A percentile compares a stretch with the other conserved stretches of the same genome.
Evolutionary conservation across 2,797 vertebrate genomes (phyloP).

Genomic region (Orestias chungarensis): DNA sequence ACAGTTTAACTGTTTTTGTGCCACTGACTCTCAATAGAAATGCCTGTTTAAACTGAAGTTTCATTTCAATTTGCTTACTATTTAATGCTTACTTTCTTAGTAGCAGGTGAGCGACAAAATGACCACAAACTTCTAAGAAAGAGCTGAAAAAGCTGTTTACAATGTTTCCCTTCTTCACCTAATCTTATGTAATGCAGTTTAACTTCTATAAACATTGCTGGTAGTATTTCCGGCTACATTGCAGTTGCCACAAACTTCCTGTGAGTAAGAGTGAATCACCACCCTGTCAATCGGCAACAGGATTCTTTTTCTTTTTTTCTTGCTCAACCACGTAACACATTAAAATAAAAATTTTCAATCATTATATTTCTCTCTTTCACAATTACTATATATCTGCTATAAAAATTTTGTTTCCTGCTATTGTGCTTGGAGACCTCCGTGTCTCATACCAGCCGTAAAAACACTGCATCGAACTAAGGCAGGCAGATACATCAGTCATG

Average conservation of each 20-base stretch:
- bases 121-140: not conserved
- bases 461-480: slow-evolving; percentile 15
- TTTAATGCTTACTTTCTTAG: no score
- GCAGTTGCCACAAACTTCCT: slow-evolving; percentile 28
- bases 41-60: no score
- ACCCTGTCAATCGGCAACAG: slow-evolving; percentile 29
- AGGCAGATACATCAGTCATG: slow-evolving; percentile 17
- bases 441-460: slow-evolving; percentile 12
- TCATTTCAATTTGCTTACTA: no score
- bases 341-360: not conserved
- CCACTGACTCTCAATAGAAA: not conserved
- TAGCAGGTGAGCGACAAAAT: not conserved
- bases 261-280: slow-evolving; percentile 49
- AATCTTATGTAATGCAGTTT: slow-evolving; percentile 10
- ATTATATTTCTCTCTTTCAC: slow-evolving; percentile 8
- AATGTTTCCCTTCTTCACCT: not conserved
- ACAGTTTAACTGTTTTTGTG: not conserved
- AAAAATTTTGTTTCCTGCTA: slow-evolving; percentile 2
- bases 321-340: no score
- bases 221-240: slow-evolving; percentile 31
- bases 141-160: not conserved
- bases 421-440: not conserved
- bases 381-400: not conserved
- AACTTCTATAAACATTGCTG: slow-evolving; percentile 11
- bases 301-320: not conserved